Conservation (phyloP, 2,888 invertebrate genomes). For the Epistrophe grossulariae region DNA sequence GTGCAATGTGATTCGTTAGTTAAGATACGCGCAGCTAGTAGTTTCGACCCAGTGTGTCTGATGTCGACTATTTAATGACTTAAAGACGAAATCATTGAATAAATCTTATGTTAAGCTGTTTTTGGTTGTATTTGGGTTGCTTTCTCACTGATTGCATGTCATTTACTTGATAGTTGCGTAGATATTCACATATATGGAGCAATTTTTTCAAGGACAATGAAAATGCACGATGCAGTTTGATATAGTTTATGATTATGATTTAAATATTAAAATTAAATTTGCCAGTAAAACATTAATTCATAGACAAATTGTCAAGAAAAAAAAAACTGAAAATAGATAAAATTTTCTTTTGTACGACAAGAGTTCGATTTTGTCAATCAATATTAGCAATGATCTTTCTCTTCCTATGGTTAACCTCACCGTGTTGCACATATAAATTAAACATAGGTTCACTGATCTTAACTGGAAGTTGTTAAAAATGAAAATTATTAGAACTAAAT, state of each 20-base stretch:
- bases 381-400: too few relatives aligned
- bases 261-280: too few relatives aligned
- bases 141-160: conserved; percentile 8
- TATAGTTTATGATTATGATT: background rate
- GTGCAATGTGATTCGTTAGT: conserved; percentile 57
- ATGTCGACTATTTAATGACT: conserved; percentile 68
- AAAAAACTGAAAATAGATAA: too few relatives aligned
- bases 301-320: too few relatives aligned
- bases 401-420: too few relatives aligned
- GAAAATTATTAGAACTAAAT: too few relatives aligned
- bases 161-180: background rate
- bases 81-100: conserved; percentile 68
- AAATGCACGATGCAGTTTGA: background rate
- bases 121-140: conserved; percentile 45
- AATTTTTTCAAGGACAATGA: background rate
- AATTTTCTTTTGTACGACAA: too few relatives aligned
- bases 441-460: too few relatives aligned
- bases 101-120: conserved; percentile 50
- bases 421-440: too few relatives aligned
- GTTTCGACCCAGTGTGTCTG: conserved; percentile 40
- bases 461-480: too few relatives aligned
- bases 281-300: too few relatives aligned
- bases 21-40: conserved; percentile 58
- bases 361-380: too few relatives aligned
- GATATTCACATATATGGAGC: background rate